A percentile compares a stretch with the other conserved stretches of the same genome.
phyloP scores from a whole-genome alignment of 2,113 vertebrate genomes.

The Passer montanus region DNA sequence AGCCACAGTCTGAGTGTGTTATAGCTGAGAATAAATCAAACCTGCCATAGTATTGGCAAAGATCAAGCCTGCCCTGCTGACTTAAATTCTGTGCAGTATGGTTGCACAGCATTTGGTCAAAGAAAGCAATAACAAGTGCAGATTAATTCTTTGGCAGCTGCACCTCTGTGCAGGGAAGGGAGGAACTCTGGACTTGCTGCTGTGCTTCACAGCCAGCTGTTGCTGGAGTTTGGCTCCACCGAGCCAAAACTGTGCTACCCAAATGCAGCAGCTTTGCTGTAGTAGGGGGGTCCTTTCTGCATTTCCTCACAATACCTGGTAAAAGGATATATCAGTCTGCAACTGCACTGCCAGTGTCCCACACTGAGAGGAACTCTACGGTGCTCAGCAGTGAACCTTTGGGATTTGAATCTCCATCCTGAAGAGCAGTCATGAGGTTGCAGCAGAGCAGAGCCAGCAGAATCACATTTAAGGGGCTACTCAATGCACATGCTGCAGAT shows the following conservation, averaged over 20 bases:
- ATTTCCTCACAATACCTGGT: neutral
- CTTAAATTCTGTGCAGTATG: slow-evolving; percentile 10
- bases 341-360: neutral
- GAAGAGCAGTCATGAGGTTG: neutral
- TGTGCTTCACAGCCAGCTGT: neutral
- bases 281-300: neutral
- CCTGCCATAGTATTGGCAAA: slow-evolving; percentile 14
- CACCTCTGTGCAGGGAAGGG: neutral
- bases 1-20: neutral
- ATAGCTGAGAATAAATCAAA: slow-evolving; percentile 52
- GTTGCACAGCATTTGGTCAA: slow-evolving; percentile 37
- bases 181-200: neutral
- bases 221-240: neutral
- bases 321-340: neutral
- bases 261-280: neutral
- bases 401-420: neutral
- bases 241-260: neutral
- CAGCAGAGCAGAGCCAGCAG: neutral
- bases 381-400: neutral
- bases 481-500: fast-evolving
- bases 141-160: slow-evolving; percentile 12
- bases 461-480: too few species aligned
- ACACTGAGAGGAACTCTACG: neutral
- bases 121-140: neutral
- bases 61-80: slow-evolving; percentile 11